Percentiles rank a stretch among this genome's conserved stretches.
Evolutionary conservation across 2,888 invertebrate genomes (phyloP).

Genomic region (Scelioninae gen. 1): DNA sequence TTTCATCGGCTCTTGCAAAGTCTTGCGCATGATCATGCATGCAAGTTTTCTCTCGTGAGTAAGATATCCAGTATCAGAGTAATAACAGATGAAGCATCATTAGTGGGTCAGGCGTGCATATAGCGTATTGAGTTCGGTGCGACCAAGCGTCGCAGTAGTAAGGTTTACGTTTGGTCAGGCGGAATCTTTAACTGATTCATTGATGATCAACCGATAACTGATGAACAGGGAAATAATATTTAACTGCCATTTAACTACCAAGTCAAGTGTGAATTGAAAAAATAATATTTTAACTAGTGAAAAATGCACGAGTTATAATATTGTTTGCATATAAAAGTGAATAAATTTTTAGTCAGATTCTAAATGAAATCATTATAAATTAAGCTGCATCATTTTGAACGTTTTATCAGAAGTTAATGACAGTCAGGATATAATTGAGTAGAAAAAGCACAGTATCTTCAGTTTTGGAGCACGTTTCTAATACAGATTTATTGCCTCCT

Average conservation of each 20-base stretch:
- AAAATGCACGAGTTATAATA: no score
- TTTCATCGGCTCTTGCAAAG: conserved; percentile 17
- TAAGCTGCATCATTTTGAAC: conserved; percentile 2
- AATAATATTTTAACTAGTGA: no score
- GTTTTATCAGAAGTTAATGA: conserved; percentile 28
- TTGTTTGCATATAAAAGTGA: conserved; percentile 1
- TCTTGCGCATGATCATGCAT: conserved; percentile 29
- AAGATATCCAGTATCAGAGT: conserved; percentile 40
- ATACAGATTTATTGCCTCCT: conserved; percentile 82
- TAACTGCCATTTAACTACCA: no score
- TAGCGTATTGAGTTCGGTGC: conserved; percentile 19
- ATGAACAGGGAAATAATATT: no score
- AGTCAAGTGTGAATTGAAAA: no score
- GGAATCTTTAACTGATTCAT: no score
- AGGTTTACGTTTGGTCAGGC: conserved; percentile 53
- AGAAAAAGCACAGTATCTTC: conserved; percentile 38
- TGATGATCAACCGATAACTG: no score
- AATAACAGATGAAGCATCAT: conserved; percentile 55
- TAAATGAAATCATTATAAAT: conserved; percentile 8
- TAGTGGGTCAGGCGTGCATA: conserved; percentile 15
- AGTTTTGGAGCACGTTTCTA: conserved; percentile 71
- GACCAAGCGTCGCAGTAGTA: conserved; percentile 31
- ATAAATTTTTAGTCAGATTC: neutral
- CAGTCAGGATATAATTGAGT: conserved; percentile 30
- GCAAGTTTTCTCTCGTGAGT: no score